These are phyloP conservation scores for Suncus etruscus DNA, from an alignment of 2,113 vertebrate species.

Conservation along the genomic window DNA sequence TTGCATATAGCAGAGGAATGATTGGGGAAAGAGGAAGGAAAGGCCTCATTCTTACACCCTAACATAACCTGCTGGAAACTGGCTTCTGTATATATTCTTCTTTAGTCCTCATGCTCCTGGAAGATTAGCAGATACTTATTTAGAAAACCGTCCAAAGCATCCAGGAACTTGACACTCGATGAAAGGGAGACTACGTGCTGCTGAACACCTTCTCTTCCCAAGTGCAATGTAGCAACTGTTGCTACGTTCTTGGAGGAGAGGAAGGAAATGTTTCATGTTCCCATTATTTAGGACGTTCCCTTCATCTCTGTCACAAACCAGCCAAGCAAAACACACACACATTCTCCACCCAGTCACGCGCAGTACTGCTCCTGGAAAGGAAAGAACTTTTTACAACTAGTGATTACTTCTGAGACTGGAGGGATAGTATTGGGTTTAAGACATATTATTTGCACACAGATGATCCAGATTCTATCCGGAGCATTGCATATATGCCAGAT, in stretches of 20 bases:
- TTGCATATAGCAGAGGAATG: background rate
- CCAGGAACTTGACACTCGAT: conserved; percentile 61
- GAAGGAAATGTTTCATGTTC: conserved; percentile 32
- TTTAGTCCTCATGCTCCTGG: conserved; percentile 43
- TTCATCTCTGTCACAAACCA: background rate
- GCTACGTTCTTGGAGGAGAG: conserved; percentile 33
- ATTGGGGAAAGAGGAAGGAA: background rate
- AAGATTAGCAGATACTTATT: conserved; percentile 75
- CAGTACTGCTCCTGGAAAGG: background rate
- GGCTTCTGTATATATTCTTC: conserved; percentile 67
- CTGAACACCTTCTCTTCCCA: conserved; percentile 50
- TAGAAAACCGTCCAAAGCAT: conserved; percentile 58
- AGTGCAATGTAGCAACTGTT: background rate
- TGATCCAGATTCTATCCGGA: too few relatives aligned
- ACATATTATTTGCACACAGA: too few relatives aligned
- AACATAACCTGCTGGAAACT: conserved; percentile 42
- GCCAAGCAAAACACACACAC: conserved; percentile 31
- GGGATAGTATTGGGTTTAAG: too few relatives aligned
- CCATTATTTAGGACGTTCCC: conserved; percentile 33
- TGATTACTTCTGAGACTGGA: background rate
- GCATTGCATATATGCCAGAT: too few relatives aligned
- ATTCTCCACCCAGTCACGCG: background rate
- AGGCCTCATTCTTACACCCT: background rate
- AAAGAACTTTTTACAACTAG: background rate
- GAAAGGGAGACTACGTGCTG: conserved; percentile 15